Base-by-base conservation (phyloP, 2,797 vertebrate genomes). In the Phoebastria nigripes region DNA sequence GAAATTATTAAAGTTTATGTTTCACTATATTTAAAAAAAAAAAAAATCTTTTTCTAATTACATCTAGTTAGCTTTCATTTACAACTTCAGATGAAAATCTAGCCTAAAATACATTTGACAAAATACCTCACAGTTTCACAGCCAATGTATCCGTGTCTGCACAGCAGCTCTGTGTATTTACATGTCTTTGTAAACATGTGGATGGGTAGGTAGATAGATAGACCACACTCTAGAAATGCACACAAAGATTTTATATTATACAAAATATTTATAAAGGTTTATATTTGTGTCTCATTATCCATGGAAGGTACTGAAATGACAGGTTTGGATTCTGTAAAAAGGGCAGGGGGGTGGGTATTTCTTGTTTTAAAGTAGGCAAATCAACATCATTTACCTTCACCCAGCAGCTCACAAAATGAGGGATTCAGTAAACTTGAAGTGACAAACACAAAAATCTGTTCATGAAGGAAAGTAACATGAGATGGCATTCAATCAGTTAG, bases 311-410 rank as follows among this genome's bases (percentile, higher is more conserved):
- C 4, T 49, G 33, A 74, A 89, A 71, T 31, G 14, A 62, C 12
- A 54, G 41, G 6, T 49, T 62, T 10, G 37, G 5, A 72, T 49
- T 63, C 51, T 33, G 22, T 21, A 49, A 67, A 81, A 52, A 15
- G 1, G 1, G 9, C 0, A 0, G 3, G 7, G 4, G 31, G 11
- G 4, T 5, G 3, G 37, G 15, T 31, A 14, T 19, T 72, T 74
- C 11, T 90, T 39, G 3, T n/a, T 89, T 73, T 61, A 22, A 56
- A 85, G 22, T 41, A 33, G 12, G 11, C 25, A 86, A 67, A 54
- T 80, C 22, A 73, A 39, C 8, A 37, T 11, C 2, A 65, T 54
- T 54, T 67, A 52, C 19, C 9, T 89, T 72, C 3, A 5, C 4
- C 3, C 26, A 61, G 29, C 13, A 77, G 19, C 51, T 84, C 8